These are phyloP conservation scores for Meghimatium bilineatum DNA, from an alignment of 2,888 invertebrate species.

Conservation along the genomic window DNA sequence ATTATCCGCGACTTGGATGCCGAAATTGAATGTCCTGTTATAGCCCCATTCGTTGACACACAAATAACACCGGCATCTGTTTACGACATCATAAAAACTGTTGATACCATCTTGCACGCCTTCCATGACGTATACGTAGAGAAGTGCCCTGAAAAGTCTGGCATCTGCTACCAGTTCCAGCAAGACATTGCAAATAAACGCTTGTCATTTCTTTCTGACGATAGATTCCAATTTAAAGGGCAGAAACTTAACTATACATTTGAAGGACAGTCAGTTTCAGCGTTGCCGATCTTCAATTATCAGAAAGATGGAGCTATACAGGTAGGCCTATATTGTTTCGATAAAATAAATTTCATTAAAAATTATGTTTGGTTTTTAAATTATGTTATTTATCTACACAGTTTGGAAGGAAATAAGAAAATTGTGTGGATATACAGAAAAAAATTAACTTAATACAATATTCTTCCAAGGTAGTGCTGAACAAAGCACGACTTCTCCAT, in stretches of 20 bases:
- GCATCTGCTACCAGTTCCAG: slow-evolving; percentile 58
- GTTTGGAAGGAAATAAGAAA: too few species aligned
- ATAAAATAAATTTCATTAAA: too few species aligned
- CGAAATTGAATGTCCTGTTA: neutral
- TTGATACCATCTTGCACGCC: slow-evolving; percentile 61
- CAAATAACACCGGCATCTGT: slow-evolving; percentile 47
- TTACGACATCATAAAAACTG: slow-evolving; percentile 58
- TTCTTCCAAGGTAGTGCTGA: too few species aligned
- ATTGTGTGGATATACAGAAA: too few species aligned
- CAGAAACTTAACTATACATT: slow-evolving; percentile 46
- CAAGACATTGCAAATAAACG: slow-evolving; percentile 16
- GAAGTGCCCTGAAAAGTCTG: slow-evolving; percentile 54
- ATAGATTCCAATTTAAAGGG: slow-evolving; percentile 46
- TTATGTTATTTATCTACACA: too few species aligned
- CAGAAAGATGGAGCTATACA: slow-evolving; percentile 31
- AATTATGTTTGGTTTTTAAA: too few species aligned
- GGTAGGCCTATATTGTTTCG: too few species aligned
- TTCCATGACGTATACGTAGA: slow-evolving; percentile 53
- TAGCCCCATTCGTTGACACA: slow-evolving; percentile 9
- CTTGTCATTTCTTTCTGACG: slow-evolving; percentile 20
- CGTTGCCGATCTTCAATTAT: slow-evolving; percentile 43
- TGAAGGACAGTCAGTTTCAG: slow-evolving; percentile 34
- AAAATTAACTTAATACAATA: too few species aligned
- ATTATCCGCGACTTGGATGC: neutral
- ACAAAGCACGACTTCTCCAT: too few species aligned